Percentiles rank a stretch among this genome's conserved stretches.
Conservation (phyloP, 2,113 vertebrate species). For the Mus musculus region DNA sequence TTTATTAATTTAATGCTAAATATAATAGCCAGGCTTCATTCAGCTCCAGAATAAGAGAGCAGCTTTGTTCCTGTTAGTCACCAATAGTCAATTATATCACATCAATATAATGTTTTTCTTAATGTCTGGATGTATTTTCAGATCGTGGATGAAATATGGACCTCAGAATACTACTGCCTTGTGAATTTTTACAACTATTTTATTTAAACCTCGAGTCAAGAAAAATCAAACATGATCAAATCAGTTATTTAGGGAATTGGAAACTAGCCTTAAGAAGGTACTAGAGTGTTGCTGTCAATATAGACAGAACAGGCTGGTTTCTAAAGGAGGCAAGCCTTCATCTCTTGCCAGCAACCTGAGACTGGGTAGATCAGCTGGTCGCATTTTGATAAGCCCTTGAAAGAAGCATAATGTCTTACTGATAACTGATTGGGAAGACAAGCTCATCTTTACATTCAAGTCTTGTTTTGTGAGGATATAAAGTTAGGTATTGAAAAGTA, state of each 20-base stretch:
- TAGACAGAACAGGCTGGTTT: not conserved
- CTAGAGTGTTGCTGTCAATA: not conserved
- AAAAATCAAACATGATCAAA: not conserved
- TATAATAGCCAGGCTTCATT: not conserved
- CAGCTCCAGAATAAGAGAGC: not conserved
- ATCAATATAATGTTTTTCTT: slow-evolving; percentile 54
- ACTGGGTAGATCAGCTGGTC: not conserved
- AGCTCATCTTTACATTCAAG: not conserved
- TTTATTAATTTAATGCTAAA: not conserved
- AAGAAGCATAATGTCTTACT: not conserved
- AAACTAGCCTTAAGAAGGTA: not conserved
- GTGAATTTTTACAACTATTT: slow-evolving; percentile 12
- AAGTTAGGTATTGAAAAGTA: not conserved
- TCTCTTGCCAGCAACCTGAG: not conserved
- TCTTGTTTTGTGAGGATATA: not conserved
- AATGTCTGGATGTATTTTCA: slow-evolving; percentile 45
- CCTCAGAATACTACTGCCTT: slow-evolving; percentile 7
- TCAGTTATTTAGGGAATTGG: not conserved
- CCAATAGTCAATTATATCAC: not conserved
- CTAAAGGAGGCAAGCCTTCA: not conserved
- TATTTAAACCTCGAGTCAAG: slow-evolving; percentile 37
- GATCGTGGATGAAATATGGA: slow-evolving; percentile 20
- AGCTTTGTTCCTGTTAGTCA: slow-evolving; percentile 51
- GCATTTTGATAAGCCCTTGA: not conserved
- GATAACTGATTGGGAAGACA: not conserved